Evolutionary conservation across 2,888 invertebrate species (phyloP).

Genomic region (Ctena decussata): DNA sequence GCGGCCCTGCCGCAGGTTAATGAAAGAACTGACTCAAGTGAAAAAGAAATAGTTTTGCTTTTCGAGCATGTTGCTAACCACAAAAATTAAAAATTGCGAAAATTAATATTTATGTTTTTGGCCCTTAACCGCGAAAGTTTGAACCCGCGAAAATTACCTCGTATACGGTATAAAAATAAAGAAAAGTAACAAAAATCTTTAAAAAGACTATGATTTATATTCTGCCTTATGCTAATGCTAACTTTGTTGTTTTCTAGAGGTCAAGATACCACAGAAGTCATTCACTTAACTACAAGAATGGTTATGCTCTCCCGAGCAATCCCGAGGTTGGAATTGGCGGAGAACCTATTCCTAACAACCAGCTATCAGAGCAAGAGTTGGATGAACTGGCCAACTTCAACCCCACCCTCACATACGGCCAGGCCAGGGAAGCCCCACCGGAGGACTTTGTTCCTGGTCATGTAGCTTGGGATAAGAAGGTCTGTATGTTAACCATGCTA

Average conservation of each 20-base stretch:
- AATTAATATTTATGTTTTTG: no score
- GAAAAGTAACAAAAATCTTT: no score
- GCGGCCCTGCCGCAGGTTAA: no score
- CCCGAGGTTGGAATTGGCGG: slow-evolving; percentile 86
- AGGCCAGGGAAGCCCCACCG: slow-evolving; percentile 86
- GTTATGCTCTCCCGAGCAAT: slow-evolving; percentile 82
- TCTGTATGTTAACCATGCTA: no score
- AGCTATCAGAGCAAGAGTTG: slow-evolving; percentile 85
- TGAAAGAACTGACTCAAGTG: no score
- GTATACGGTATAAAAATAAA: no score
- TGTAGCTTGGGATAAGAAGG: slow-evolving; percentile 87
- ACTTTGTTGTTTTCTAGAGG: slow-evolving; percentile 75
- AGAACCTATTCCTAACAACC: slow-evolving; percentile 82
- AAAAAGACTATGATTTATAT: no score
- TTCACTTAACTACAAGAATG: slow-evolving; percentile 86
- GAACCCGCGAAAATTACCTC: no score
- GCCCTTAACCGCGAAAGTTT: no score
- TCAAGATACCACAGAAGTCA: slow-evolving; percentile 86
- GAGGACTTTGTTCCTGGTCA: slow-evolving; percentile 87
- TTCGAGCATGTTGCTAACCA: no score
- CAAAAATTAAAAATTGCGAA: no score
- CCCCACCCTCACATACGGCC: slow-evolving; percentile 87
- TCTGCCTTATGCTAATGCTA: background rate
- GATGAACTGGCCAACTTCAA: slow-evolving; percentile 86
- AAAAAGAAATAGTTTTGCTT: no score